A percentile compares a stretch with the other conserved stretches of the same genome.
These are phyloP conservation scores for Stenchaetothrips biformis DNA, from an alignment of 2,888 invertebrate genomes.

Conservation along the genomic window DNA sequence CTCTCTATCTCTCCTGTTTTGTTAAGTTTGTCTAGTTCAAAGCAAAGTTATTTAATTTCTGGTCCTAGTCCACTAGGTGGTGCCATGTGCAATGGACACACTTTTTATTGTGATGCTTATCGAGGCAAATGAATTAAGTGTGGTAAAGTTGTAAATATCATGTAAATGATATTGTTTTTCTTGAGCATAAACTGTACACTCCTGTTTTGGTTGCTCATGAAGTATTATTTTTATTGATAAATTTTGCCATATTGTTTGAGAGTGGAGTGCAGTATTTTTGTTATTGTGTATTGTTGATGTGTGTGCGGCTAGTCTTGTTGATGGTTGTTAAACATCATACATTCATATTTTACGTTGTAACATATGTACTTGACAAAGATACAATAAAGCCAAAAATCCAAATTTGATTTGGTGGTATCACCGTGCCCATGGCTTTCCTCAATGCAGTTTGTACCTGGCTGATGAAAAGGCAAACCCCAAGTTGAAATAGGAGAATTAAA, in stretches of 20 bases:
- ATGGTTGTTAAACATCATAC: constrained; percentile 1
- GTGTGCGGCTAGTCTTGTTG: constrained; percentile 17
- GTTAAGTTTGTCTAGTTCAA: constrained; percentile 9
- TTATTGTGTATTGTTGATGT: constrained; percentile 21
- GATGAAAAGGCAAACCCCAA: no score
- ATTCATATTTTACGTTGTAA: constrained; percentile 3
- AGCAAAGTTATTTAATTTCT: constrained; percentile 5
- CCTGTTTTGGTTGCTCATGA: neutral
- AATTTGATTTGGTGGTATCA: neutral
- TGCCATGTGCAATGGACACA: no score
- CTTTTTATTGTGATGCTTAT: constrained; percentile 11
- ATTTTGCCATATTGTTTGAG: constrained; percentile 14
- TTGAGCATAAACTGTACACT: constrained; percentile 6
- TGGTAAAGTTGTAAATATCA: constrained; percentile 5
- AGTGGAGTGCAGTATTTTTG: constrained; percentile 23
- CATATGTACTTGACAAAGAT: constrained; percentile 19
- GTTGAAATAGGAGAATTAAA: no score
- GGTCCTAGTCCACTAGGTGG: constrained; percentile 1
- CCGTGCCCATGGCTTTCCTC: neutral
- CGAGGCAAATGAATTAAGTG: constrained; percentile 7
- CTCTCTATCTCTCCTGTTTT: constrained; percentile 9
- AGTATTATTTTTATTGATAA: constrained; percentile 22
- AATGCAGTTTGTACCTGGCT: no score
- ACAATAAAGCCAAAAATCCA: neutral
- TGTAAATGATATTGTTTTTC: neutral